These are phyloP conservation scores for Euglossa dilemma DNA, from an alignment of 1,140 invertebrate species.

Conservation along the genomic window DNA sequence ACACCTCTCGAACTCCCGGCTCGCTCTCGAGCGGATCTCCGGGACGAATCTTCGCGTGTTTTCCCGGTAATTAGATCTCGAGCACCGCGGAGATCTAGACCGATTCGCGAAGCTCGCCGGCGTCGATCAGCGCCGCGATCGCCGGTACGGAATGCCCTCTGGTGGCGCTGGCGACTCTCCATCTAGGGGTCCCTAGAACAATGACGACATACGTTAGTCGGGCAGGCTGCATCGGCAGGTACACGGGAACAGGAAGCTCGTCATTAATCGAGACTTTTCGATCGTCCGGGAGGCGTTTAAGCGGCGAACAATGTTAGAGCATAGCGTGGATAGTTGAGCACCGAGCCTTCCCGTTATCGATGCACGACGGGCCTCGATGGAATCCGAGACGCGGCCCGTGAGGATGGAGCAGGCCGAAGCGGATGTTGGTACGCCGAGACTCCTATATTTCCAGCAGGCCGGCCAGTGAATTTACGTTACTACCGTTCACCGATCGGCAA, in stretches of 20 bases:
- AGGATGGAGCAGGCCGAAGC: constrained; percentile 52
- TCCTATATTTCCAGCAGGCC: constrained; percentile 41
- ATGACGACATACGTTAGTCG: not conserved
- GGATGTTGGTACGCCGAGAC: constrained; percentile 40
- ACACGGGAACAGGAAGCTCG: not conserved
- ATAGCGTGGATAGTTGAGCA: constrained; percentile 23
- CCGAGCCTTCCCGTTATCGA: constrained; percentile 61
- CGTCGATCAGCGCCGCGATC: not conserved
- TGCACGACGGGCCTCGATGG: constrained; percentile 49
- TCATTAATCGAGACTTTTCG: constrained; percentile 17
- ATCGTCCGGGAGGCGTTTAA: not conserved
- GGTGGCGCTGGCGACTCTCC: too few relatives aligned
- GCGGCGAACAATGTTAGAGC: constrained; percentile 20
- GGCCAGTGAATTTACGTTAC: constrained; percentile 65
- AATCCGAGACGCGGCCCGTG: constrained; percentile 52
- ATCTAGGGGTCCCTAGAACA: not conserved
- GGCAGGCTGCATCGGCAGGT: not conserved
- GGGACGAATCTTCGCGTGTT: not conserved
- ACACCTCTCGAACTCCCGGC: not conserved
- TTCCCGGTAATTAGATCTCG: constrained; percentile 39
- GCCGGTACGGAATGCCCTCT: not conserved
- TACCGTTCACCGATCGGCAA: constrained; percentile 67
- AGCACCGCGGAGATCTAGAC: not conserved
- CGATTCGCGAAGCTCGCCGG: not conserved
- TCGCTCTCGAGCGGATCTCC: not conserved